phyloP scores from a whole-genome alignment of 2,797 vertebrate genomes.

The Merluccius polli region DNA sequence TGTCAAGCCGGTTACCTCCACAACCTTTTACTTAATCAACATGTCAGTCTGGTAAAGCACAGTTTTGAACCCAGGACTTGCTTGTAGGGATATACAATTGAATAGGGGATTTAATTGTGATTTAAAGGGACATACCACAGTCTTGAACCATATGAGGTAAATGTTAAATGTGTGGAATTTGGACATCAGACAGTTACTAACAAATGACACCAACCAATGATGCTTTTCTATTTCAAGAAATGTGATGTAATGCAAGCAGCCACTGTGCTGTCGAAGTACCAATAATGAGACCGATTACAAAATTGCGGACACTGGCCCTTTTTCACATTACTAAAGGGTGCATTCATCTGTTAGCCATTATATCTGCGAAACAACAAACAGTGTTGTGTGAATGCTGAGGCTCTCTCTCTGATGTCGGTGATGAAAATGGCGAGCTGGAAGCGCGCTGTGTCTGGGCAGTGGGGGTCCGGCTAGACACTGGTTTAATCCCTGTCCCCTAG shows the following conservation, averaged over 20 bases:
- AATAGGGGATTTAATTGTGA: neutral
- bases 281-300: neutral
- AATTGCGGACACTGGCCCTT: neutral
- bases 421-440: neutral
- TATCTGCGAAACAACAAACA: neutral
- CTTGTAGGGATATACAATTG: neutral
- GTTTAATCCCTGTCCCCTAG: constrained; percentile 38
- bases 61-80: neutral
- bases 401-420: neutral
- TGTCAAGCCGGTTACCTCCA: neutral
- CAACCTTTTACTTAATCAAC: neutral
- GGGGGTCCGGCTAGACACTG: neutral
- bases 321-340: neutral
- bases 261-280: neutral
- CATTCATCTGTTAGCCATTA: neutral
- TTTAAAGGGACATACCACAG: neutral
- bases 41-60: neutral
- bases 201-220: neutral
- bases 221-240: neutral
- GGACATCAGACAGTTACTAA: neutral
- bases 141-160: neutral
- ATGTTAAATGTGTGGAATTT: neutral
- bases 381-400: neutral
- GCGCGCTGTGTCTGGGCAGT: neutral
- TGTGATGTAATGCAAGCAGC: neutral